Percentiles rank a stretch among this genome's conserved stretches.
Conservation (phyloP, 53 echinoderm and acorn worm species). For the Zoroaster sp. region DNA sequence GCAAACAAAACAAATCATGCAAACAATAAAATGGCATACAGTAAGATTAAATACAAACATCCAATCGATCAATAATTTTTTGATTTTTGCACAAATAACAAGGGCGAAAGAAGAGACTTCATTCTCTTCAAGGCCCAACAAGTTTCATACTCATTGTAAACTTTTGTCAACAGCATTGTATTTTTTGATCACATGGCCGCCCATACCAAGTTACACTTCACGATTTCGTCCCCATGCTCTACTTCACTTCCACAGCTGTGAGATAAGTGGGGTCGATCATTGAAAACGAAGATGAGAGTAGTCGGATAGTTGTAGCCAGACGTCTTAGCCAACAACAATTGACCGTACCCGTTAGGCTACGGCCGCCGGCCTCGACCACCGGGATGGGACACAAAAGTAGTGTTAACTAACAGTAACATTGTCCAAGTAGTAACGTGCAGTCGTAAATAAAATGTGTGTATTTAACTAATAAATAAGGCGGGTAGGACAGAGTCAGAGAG, state of each 20-base stretch:
- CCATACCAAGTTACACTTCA: neutral
- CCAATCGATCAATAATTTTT: neutral
- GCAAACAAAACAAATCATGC: neutral
- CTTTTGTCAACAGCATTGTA: neutral
- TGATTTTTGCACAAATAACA: neutral
- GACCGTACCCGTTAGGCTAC: no score
- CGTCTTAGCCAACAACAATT: no score
- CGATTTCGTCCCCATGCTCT: neutral
- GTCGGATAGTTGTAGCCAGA: no score
- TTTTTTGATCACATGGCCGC: neutral
- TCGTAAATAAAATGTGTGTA: no score
- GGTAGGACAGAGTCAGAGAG: no score
- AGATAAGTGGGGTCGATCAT: neutral
- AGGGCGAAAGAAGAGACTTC: neutral
- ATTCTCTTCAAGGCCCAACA: neutral
- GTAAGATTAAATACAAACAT: neutral
- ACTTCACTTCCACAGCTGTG: neutral
- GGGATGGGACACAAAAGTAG: no score
- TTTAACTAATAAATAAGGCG: no score
- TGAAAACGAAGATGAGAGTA: no score
- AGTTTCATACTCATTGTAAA: neutral
- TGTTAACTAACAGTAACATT: no score
- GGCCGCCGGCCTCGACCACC: no score
- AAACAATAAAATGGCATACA: neutral
- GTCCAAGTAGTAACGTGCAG: no score